These are phyloP conservation scores for Haplotaxodon microlepis DNA, from an alignment of 2,113 vertebrate genomes.

Conservation along the genomic window DNA sequence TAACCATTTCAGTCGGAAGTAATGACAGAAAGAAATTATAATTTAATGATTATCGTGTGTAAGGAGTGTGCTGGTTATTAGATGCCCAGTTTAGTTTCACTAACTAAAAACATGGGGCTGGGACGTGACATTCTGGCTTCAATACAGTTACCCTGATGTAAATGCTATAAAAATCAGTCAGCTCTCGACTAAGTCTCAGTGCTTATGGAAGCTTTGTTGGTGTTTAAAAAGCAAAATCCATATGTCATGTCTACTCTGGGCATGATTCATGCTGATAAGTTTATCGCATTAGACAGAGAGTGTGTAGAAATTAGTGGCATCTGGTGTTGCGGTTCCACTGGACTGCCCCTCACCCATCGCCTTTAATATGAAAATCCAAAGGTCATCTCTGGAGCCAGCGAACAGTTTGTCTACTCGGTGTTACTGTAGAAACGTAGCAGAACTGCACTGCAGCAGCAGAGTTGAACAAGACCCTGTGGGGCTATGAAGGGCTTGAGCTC, in stretches of 20 bases:
- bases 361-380: background rate
- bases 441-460: background rate
- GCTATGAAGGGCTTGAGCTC: background rate
- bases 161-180: background rate
- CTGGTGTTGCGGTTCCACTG: background rate
- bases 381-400: background rate
- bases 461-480: background rate
- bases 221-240: background rate
- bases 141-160: background rate
- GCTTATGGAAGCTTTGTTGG: background rate
- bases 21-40: background rate
- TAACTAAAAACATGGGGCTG: background rate
- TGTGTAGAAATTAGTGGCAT: background rate
- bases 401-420: background rate
- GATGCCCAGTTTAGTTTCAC: background rate
- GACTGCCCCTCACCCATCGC: accelerated
- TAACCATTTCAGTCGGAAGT: background rate
- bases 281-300: background rate
- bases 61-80: background rate
- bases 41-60: background rate
- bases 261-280: background rate
- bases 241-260: background rate
- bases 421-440: background rate
- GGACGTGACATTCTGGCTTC: background rate
- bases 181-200: background rate